phyloP scores from a whole-genome alignment of 2,797 vertebrate genomes.

The Thaleichthys pacificus region DNA sequence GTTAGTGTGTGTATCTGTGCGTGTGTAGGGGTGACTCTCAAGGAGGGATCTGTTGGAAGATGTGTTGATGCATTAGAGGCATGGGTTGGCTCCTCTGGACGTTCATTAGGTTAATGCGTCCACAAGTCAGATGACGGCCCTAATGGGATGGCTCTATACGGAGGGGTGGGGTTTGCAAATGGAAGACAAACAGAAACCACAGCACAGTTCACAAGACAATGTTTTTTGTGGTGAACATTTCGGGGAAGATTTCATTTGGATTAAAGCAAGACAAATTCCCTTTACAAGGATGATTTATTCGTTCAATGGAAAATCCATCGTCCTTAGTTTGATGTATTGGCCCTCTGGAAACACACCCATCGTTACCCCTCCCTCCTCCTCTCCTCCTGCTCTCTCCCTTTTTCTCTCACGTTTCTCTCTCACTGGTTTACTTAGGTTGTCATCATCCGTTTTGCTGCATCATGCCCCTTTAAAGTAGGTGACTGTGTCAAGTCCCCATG shows the following conservation, averaged over 20 bases:
- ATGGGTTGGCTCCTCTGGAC: slow-evolving; percentile 15
- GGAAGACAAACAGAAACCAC: background rate
- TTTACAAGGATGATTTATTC: background rate
- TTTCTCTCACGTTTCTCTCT: background rate
- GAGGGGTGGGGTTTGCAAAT: slow-evolving; percentile 16
- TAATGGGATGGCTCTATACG: slow-evolving; percentile 27
- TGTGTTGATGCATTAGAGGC: slow-evolving; percentile 31
- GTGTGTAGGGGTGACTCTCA: background rate
- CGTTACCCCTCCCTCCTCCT: background rate
- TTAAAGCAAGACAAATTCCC: background rate
- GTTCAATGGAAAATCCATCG: background rate
- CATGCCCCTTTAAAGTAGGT: slow-evolving; percentile 37
- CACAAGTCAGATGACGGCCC: slow-evolving; percentile 11
- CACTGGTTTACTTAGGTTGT: background rate
- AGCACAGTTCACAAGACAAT: background rate
- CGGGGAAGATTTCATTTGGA: background rate
- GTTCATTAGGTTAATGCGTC: slow-evolving; percentile 48
- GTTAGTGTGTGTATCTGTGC: background rate
- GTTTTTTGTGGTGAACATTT: background rate
- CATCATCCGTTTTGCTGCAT: slow-evolving; percentile 15
- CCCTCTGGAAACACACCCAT: too few relatives aligned
- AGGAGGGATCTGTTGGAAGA: slow-evolving; percentile 4
- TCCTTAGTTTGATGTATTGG: too few relatives aligned
- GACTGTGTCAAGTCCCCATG: slow-evolving; percentile 48
- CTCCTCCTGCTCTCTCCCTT: background rate